Evolutionary conservation across 2,113 vertebrate species (phyloP).

Genomic region (Aphyosemion australe): DNA sequence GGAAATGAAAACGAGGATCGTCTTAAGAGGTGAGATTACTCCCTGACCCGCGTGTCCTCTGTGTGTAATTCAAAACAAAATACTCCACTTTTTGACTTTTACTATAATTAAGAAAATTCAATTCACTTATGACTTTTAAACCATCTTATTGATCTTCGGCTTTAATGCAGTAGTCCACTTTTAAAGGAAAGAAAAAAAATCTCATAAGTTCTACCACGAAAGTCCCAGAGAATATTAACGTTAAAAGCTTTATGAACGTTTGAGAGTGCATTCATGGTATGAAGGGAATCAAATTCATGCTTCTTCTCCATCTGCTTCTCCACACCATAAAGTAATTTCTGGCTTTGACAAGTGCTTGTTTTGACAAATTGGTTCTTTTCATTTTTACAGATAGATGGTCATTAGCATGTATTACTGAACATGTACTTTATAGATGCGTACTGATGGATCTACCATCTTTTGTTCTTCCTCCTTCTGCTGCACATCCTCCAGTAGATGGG

Average conservation of each 20-base stretch:
- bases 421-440: conserved; percentile 5
- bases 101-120: conserved; percentile 73
- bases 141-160: conserved; percentile 48
- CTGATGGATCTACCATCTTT: conserved; percentile 48
- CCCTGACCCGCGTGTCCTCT: conserved; percentile 48
- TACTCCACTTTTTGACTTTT: conserved; percentile 61
- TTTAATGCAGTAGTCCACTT: conserved; percentile 40
- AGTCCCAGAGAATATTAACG: conserved; percentile 52
- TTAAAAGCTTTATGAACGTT: conserved; percentile 52
- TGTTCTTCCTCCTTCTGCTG: conserved; percentile 43
- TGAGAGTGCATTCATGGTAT: conserved; percentile 43
- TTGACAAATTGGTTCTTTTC: conserved; percentile 16
- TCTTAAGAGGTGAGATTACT: conserved; percentile 60
- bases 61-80: conserved; percentile 64
- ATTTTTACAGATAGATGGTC: conserved; percentile 13
- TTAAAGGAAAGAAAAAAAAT: conserved; percentile 9
- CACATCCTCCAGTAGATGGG: conserved; percentile 54
- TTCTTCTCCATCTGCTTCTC: conserved; percentile 10
- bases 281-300: conserved; percentile 27
- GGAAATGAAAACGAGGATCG: conserved; percentile 66
- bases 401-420: conserved; percentile 1
- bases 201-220: conserved; percentile 49
- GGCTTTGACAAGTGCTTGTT: conserved; percentile 16
- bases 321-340: conserved; percentile 5
- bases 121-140: conserved; percentile 69